Percentiles rank a stretch among this genome's conserved stretches.
Evolutionary conservation across 1,140 invertebrate species (phyloP).

Genomic region (Helicoverpa zea): DNA sequence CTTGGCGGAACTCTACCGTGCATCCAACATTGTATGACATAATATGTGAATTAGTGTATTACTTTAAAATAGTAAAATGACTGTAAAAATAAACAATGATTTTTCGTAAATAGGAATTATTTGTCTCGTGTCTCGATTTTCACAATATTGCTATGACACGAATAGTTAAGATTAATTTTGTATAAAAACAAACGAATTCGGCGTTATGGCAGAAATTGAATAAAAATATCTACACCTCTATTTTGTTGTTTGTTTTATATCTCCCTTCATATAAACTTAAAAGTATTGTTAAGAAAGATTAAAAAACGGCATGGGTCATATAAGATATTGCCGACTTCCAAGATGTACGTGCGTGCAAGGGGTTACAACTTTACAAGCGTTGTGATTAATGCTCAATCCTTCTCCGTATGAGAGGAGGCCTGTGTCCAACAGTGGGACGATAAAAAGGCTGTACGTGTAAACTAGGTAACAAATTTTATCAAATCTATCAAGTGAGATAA

Average conservation of each 20-base stretch:
- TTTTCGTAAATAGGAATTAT: not conserved
- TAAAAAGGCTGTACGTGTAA: too few relatives aligned
- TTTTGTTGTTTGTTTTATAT: not conserved
- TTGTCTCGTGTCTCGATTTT: not conserved
- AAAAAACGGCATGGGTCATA: too few relatives aligned
- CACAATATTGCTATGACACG: not conserved
- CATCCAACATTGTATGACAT: not conserved
- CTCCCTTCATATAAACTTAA: not conserved
- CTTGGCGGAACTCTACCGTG: not conserved
- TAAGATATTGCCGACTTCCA: too few relatives aligned
- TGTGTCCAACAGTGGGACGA: too few relatives aligned
- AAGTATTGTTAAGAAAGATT: too few relatives aligned
- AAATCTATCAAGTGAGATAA: too few relatives aligned
- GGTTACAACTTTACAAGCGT: too few relatives aligned
- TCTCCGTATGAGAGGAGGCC: too few relatives aligned
- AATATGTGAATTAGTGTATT: not conserved
- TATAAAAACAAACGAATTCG: slow-evolving; percentile 8
- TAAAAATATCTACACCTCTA: slow-evolving; percentile 30
- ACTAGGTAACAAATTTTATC: too few relatives aligned
- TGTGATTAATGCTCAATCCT: too few relatives aligned
- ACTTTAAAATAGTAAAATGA: not conserved
- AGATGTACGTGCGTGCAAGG: too few relatives aligned
- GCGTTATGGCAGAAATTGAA: not conserved
- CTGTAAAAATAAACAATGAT: not conserved
- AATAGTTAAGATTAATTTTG: slow-evolving; percentile 26